phyloP scores from a whole-genome alignment of 2,888 invertebrate genomes.

The Colostygia pectinataria region DNA sequence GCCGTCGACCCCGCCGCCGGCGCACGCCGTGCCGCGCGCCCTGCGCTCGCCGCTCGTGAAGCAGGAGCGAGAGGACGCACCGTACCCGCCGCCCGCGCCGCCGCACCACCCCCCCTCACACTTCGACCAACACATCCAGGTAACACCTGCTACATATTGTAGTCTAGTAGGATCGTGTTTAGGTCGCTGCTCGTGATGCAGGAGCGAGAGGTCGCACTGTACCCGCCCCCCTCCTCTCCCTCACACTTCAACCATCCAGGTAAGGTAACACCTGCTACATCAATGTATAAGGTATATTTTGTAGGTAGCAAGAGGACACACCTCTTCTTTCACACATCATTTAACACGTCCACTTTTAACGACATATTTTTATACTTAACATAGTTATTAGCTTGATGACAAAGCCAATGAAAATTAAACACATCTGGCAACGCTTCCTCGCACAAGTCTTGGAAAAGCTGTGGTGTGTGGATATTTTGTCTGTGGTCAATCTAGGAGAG shows the following conservation, averaged over 20 bases:
- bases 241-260: conserved; percentile 68
- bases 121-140: conserved; percentile 72
- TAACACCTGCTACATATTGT: too few species aligned
- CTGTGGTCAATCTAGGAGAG: too few species aligned
- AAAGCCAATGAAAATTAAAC: too few species aligned
- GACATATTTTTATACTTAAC: too few species aligned
- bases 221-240: conserved; percentile 65
- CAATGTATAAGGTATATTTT: too few species aligned
- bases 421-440: too few species aligned
- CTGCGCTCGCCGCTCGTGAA: conserved; percentile 81
- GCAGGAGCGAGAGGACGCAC: conserved; percentile 83
- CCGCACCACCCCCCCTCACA: conserved; percentile 58
- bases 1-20: conserved; percentile 77
- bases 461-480: too few species aligned
- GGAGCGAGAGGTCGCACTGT: conserved; percentile 81
- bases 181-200: conserved; percentile 85
- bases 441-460: too few species aligned
- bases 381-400: too few species aligned
- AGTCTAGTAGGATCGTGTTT: too few species aligned
- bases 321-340: too few species aligned
- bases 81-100: conserved; percentile 64
- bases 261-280: conserved; percentile 50
- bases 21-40: conserved; percentile 64
- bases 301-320: conserved; percentile 82
- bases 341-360: too few species aligned